phyloP scores from a whole-genome alignment of 2,113 vertebrate genomes.

The Beaufortia kweichowensis region DNA sequence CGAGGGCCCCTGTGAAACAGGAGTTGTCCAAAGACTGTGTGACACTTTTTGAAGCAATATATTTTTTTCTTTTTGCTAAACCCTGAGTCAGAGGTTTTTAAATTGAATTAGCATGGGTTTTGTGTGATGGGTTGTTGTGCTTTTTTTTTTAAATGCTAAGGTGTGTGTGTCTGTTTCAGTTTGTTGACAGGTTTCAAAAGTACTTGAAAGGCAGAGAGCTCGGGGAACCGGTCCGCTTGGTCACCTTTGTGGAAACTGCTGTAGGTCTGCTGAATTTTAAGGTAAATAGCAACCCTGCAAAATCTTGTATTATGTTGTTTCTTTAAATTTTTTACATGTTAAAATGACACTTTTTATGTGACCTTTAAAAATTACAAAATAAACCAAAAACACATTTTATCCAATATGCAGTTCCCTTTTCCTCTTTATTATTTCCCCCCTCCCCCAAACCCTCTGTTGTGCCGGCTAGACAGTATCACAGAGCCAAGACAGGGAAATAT shows the following conservation, averaged over 20 bases:
- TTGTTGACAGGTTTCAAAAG: conserved; percentile 91
- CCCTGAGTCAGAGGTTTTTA: conserved; percentile 22
- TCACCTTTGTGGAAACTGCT: conserved; percentile 99
- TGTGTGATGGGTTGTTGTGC: conserved; percentile 11
- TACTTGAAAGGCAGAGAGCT: conserved; percentile 87
- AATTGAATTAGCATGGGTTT: conserved; percentile 44
- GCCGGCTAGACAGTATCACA: conserved; percentile 66
- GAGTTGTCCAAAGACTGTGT: conserved; percentile 36
- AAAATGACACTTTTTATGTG: neutral
- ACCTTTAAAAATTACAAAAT: neutral
- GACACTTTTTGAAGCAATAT: conserved; percentile 17
- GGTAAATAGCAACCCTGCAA: conserved; percentile 77
- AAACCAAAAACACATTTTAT: neutral
- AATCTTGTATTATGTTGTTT: neutral
- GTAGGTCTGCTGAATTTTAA: conserved; percentile 97
- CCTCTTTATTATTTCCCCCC: conserved; percentile 53
- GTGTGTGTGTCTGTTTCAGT: conserved; percentile 78
- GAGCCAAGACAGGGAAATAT: conserved; percentile 64
- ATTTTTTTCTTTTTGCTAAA: conserved; percentile 26
- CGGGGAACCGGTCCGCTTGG: conserved; percentile 89
- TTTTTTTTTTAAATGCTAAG: conserved; percentile 23
- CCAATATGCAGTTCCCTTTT: conserved; percentile 60
- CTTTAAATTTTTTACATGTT: neutral
- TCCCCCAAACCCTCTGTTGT: conserved; percentile 64
- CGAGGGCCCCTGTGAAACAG: conserved; percentile 46